Evolutionary conservation across 2,888 invertebrate genomes (phyloP).

Genomic region (Andrena haemorrhoa): DNA sequence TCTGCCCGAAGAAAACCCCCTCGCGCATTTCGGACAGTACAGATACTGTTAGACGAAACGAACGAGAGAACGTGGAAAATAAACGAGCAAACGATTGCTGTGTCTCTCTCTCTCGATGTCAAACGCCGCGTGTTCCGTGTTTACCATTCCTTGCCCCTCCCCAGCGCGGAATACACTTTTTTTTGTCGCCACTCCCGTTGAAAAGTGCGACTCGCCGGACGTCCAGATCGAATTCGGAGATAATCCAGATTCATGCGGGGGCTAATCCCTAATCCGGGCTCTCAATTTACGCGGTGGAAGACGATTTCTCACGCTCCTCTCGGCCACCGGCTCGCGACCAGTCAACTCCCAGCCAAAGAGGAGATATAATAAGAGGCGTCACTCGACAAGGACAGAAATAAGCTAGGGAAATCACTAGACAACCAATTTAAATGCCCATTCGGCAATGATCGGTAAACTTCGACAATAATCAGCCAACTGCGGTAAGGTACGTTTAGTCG

Average conservation of each 20-base stretch:
- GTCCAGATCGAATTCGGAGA: conserved; percentile 39
- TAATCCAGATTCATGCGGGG: conserved; percentile 45
- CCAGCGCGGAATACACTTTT: conserved; percentile 8
- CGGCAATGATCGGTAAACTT: too few species aligned
- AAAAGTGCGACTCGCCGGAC: conserved; percentile 17
- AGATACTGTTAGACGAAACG: conserved; percentile 4
- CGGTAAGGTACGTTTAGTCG: too few species aligned
- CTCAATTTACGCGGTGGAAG: conserved; percentile 37
- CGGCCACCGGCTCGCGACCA: neutral
- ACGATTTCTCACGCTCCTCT: conserved; percentile 21
- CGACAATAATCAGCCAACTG: too few species aligned
- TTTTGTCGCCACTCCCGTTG: neutral
- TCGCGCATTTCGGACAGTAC: neutral
- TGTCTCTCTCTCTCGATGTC: neutral
- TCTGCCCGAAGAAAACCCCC: neutral
- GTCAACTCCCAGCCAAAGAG: neutral
- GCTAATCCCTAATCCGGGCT: conserved; percentile 17
- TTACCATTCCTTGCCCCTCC: neutral
- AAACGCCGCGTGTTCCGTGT: neutral
- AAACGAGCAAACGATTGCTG: conserved; percentile 3
- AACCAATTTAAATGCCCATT: too few species aligned
- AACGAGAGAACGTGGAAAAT: conserved; percentile 8
- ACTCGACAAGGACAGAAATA: too few species aligned
- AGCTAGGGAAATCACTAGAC: too few species aligned
- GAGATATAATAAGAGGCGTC: too few species aligned